phyloP scores from a whole-genome alignment of 2,888 invertebrate genomes.

The Hyposoter didymator region DNA sequence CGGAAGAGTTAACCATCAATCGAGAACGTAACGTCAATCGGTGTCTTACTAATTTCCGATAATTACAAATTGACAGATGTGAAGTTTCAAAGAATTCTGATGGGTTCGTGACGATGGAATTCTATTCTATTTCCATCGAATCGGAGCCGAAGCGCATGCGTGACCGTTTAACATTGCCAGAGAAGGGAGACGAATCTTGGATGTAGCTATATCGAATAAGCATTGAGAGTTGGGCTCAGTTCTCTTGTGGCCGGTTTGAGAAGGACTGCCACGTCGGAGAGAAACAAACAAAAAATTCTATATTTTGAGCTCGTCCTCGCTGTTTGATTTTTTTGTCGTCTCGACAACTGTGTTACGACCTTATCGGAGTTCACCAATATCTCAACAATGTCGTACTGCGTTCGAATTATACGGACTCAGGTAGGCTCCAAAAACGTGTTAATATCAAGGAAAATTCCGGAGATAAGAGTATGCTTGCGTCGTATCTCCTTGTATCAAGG shows the following conservation, averaged over 20 bases:
- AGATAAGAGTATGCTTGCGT: slow-evolving; percentile 12
- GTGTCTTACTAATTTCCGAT: background rate
- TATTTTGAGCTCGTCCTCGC: slow-evolving; percentile 57
- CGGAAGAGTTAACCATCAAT: background rate
- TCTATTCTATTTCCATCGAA: slow-evolving; percentile 50
- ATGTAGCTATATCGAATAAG: slow-evolving; percentile 58
- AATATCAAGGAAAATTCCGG: slow-evolving; percentile 6
- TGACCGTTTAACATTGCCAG: slow-evolving; percentile 74
- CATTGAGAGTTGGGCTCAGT: slow-evolving; percentile 75
- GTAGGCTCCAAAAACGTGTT: slow-evolving; percentile 83
- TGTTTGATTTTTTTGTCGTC: slow-evolving; percentile 25
- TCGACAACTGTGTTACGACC: slow-evolving; percentile 66
- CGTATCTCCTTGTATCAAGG: slow-evolving; percentile 26
- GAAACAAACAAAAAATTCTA: slow-evolving; percentile 12
- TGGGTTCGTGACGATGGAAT: slow-evolving; percentile 9
- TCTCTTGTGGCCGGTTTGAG: slow-evolving; percentile 84
- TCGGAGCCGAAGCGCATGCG: slow-evolving; percentile 76
- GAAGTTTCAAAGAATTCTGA: background rate
- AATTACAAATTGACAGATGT: background rate
- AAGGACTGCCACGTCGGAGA: slow-evolving; percentile 82
- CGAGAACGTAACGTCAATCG: slow-evolving; percentile 24
- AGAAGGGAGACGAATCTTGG: slow-evolving; percentile 67
- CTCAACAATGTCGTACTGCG: slow-evolving; percentile 90
- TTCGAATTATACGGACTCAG: slow-evolving; percentile 91
- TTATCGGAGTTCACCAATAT: slow-evolving; percentile 68